These are phyloP conservation scores for Neolamprologus tretocephalus DNA, from an alignment of 2,113 vertebrate species.

Conservation along the genomic window DNA sequence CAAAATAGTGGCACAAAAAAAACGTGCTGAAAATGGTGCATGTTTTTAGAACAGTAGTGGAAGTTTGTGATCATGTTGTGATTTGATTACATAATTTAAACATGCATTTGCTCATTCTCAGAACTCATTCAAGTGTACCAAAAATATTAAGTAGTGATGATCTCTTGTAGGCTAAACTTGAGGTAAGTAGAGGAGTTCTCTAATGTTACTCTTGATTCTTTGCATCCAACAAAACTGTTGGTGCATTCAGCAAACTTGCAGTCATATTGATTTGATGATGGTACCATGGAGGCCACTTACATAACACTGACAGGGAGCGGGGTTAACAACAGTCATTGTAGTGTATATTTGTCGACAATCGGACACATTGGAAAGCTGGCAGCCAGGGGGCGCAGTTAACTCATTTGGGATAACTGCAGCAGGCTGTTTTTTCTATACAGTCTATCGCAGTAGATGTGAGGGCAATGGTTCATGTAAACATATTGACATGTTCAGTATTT, in stretches of 20 bases:
- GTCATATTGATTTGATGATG: neutral
- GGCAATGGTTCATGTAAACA: neutral
- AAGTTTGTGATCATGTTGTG: neutral
- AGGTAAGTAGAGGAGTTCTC: neutral
- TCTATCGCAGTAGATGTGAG: neutral
- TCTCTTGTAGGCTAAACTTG: neutral
- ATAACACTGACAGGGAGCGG: neutral
- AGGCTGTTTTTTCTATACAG: neutral
- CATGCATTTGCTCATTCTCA: neutral
- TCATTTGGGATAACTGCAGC: neutral
- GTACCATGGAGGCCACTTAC: neutral
- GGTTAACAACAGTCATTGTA: neutral
- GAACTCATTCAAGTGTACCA: neutral
- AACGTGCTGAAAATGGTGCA: neutral
- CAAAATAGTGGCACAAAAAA: neutral
- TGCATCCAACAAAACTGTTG: neutral
- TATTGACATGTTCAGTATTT: neutral
- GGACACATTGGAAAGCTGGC: neutral
- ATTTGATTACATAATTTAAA: neutral
- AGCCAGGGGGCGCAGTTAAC: neutral
- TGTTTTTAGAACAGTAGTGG: neutral
- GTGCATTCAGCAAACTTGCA: neutral
- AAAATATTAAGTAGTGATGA: neutral
- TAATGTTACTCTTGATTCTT: neutral
- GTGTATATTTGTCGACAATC: neutral